Conservation (phyloP, 2,888 invertebrate genomes). For the Cistogaster globosa region DNA sequence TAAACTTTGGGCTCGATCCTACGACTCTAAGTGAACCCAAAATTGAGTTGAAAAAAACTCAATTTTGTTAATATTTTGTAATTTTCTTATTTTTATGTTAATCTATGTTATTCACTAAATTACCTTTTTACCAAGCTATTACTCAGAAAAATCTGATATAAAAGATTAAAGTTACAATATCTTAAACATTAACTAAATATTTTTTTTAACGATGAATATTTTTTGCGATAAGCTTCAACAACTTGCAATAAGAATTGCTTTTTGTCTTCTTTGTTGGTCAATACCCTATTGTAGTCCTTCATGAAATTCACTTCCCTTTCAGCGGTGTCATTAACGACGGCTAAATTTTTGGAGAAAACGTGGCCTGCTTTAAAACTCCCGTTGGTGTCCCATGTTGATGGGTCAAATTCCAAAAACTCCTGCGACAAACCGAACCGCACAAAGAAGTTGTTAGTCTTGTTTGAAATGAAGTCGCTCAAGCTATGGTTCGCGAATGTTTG, state of each 20-base stretch:
- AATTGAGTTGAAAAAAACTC: conserved; percentile 6
- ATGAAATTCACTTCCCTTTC: neutral
- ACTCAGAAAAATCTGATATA: conserved; percentile 1
- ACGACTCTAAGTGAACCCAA: conserved; percentile 10
- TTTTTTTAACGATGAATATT: no score
- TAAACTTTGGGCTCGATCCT: conserved; percentile 10
- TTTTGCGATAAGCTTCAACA: no score
- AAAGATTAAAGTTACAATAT: no score
- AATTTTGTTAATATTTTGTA: neutral
- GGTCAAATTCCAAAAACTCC: conserved; percentile 12
- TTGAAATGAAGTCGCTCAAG: conserved; percentile 22
- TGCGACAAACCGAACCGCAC: conserved; percentile 27
- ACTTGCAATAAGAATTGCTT: conserved; percentile 24
- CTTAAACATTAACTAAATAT: no score
- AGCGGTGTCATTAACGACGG: neutral
- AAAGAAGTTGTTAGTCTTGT: conserved; percentile 23
- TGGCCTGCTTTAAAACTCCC: conserved; percentile 1
- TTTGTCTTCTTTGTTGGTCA: conserved; percentile 30
- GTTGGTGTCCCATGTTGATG: conserved; percentile 20
- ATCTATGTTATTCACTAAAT: conserved; percentile 18
- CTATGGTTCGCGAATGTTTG: conserved; percentile 29
- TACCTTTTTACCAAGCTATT: conserved; percentile 11
- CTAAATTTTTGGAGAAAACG: conserved; percentile 23
- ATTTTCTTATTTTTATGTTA: conserved; percentile 6
- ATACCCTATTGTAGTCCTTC: neutral